A percentile compares a stretch with the other conserved stretches of the same genome.
phyloP scores from a whole-genome alignment of 2,888 invertebrate species.

The Onchidella celtica region DNA sequence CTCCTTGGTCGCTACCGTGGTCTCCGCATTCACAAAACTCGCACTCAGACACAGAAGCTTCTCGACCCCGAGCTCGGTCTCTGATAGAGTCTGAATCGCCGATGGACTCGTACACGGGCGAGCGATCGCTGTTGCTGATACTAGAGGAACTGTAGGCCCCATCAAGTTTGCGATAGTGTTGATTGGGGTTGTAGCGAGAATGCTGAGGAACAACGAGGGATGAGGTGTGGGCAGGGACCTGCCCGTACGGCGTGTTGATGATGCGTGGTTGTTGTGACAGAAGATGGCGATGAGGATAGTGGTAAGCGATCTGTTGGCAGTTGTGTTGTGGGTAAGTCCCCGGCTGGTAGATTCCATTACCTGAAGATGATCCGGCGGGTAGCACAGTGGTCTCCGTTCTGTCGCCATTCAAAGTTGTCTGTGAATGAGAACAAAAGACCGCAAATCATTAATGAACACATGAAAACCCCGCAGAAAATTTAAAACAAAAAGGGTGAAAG shows the following conservation, averaged over 20 bases:
- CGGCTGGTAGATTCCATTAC: conserved; percentile 37
- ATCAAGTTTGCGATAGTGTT: conserved; percentile 51
- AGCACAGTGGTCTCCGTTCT: conserved; percentile 52
- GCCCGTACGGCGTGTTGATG: conserved; percentile 35
- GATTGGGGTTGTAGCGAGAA: not conserved
- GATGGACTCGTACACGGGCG: conserved; percentile 60
- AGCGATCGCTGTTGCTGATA: conserved; percentile 55
- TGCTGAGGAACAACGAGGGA: conserved; percentile 37
- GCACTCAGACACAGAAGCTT: conserved; percentile 33
- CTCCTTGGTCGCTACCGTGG: conserved; percentile 3
- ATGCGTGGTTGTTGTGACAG: conserved; percentile 20
- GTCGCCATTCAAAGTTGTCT: conserved; percentile 54
- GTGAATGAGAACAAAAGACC: conserved; percentile 13
- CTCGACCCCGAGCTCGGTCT: conserved; percentile 22
- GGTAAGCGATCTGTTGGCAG: conserved; percentile 43
- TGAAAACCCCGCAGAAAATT: no score
- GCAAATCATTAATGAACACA: no score
- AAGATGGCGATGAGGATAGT: conserved; percentile 30
- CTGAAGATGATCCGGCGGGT: not conserved
- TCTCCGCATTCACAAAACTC: conserved; percentile 44
- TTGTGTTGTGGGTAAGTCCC: conserved; percentile 39
- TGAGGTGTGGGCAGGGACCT: conserved; percentile 44
- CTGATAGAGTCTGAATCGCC: conserved; percentile 54
- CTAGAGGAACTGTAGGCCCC: conserved; percentile 54
- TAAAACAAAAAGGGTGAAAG: no score